A percentile compares a stretch with the other conserved stretches of the same genome.
These are phyloP conservation scores for Sicus ferrugineus DNA, from an alignment of 2,888 invertebrate genomes.

Conservation along the genomic window DNA sequence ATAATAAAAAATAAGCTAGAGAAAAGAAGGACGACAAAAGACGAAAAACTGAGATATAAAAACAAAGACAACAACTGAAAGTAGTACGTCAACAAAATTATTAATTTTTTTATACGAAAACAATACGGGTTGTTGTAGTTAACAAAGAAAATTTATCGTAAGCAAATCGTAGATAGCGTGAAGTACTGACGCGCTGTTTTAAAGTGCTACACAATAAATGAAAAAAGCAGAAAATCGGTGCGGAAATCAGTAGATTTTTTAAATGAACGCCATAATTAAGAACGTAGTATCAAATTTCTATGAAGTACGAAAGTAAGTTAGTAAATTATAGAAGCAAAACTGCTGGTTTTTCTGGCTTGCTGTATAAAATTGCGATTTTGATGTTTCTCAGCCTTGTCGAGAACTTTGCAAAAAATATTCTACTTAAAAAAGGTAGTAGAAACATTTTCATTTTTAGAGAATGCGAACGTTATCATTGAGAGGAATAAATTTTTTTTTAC, in stretches of 20 bases:
- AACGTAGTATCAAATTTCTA: conserved; percentile 1
- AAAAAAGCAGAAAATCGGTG: not conserved
- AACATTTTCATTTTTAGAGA: too few relatives aligned
- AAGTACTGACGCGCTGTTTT: not conserved
- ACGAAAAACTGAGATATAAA: not conserved
- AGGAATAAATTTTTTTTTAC: too few relatives aligned
- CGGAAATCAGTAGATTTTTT: not conserved
- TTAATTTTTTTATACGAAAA: not conserved
- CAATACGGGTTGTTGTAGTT: too few relatives aligned
- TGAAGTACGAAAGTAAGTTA: not conserved
- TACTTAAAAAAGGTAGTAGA: too few relatives aligned
- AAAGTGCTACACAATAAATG: not conserved
- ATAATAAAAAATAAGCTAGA: not conserved
- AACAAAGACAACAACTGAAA: not conserved
- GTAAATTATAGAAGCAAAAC: not conserved
- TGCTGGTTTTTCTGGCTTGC: too few relatives aligned
- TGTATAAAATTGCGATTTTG: too few relatives aligned
- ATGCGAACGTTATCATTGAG: too few relatives aligned
- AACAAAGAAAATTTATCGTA: too few relatives aligned
- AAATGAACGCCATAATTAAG: conserved; percentile 22
- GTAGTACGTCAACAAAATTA: not conserved
- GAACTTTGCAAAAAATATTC: conserved; percentile 21
- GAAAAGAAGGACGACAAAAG: not conserved
- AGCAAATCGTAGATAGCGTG: too few relatives aligned
- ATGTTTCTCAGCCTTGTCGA: conserved; percentile 31